Base-by-base conservation (phyloP, 2,113 vertebrate genomes). In the Pristiophorus japonicus region DNA sequence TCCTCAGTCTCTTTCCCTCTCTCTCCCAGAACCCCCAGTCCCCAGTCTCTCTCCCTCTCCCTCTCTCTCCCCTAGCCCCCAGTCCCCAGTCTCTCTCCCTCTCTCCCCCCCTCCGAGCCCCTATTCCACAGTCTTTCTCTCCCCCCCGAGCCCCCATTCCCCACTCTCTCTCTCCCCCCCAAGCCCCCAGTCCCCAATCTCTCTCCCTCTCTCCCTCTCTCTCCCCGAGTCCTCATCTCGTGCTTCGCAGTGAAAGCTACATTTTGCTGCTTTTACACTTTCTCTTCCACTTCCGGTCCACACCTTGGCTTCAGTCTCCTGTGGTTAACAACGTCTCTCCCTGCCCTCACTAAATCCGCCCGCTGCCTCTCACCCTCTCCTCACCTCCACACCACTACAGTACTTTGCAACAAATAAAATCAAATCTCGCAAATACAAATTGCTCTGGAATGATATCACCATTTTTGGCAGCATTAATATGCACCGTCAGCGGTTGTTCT, bases 341-440 rank as follows among this genome's bases (percentile, higher is more conserved):
- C 78, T 42, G 2, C 45, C 38, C 2, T 14, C 81, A 42, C 5
- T 47, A 0, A 16, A 42, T 42, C 42, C 81, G 1, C 42, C 81
- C 7, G 4, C 42, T 47, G 16, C 42, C 70, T 97, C 97, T 96
- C 97, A 96, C 97, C 97, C 92, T 20, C n/a, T 45, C 75, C 63
- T 65, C 63, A 65, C 63, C 16, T 18, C 63, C 1, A 65, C 20
- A 65, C 18, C 14, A 1, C 14, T 18, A 65, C 63, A 65, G 14
- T 65, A 65, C 70, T 73, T 73, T 73, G 34, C 10, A 27, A 30
- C 30, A 73, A 11, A 10, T 11, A 34, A 73, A 34, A 73, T 73
- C 30, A 11, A 73, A 73, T 73, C 70, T 34, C 7, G 8, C 70
- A 34, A 34, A 11, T 10, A 34, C 30, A 73, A 27, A 73, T 73